Conservation (phyloP, 30 jellyfish, hydroid and myxozoan genomes). For the Hydractinia symbiolongicarpus region DNA sequence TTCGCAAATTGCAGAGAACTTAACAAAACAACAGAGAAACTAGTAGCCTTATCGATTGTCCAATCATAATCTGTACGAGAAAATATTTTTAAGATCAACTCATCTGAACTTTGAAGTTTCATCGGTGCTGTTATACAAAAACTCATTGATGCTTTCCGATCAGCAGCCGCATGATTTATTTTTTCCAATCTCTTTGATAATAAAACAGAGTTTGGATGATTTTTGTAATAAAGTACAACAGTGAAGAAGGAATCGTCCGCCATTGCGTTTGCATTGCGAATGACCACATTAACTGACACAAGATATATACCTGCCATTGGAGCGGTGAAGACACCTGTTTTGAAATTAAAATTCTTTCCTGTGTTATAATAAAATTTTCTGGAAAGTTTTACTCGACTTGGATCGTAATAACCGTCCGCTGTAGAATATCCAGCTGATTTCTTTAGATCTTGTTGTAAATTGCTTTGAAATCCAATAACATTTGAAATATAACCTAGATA, state of each 20-base stretch:
- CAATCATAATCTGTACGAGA: not conserved
- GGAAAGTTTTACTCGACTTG: constrained; percentile 4
- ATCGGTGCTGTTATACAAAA: not conserved
- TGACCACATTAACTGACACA: constrained; percentile 3
- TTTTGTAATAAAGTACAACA: not conserved
- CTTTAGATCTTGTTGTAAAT: not conserved
- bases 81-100: not conserved
- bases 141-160: not conserved
- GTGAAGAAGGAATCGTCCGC: not conserved
- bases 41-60: not conserved
- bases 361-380: not conserved
- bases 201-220: not conserved
- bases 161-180: not conserved
- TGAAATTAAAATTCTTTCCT: not conserved
- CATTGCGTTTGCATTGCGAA: not conserved
- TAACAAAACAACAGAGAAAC: constrained; percentile 2
- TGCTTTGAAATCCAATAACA: constrained; percentile 6
- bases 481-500: not conserved
- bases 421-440: not conserved
- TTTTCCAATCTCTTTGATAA: constrained; percentile 4
- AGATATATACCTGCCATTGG: constrained; percentile 10
- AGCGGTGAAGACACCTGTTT: not conserved
- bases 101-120: not conserved
- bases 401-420: not conserved
- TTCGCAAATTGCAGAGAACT: not conserved